Evolutionary conservation across 2,888 invertebrate species (phyloP).

Genomic region (Athrips mouffetella): DNA sequence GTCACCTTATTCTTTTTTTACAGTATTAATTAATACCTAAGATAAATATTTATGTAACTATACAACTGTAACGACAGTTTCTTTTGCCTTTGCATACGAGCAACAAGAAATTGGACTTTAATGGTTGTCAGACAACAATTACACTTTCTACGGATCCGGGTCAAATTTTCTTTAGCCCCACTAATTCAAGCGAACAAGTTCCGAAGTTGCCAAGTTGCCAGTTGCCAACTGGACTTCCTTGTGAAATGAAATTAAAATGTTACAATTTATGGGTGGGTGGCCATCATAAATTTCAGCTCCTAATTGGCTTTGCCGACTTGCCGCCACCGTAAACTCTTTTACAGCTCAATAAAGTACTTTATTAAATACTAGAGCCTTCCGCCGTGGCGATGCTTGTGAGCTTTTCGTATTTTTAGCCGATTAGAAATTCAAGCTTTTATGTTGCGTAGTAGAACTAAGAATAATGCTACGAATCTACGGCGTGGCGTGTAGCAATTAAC

Average conservation of each 20-base stretch:
- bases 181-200: conserved; percentile 29
- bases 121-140: background rate
- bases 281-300: conserved; percentile 64
- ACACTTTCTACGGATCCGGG: background rate
- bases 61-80: no score
- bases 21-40: no score
- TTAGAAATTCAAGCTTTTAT: background rate
- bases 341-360: conserved; percentile 61
- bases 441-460: background rate
- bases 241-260: conserved; percentile 70
- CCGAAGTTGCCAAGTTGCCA: conserved; percentile 30
- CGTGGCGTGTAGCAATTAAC: background rate
- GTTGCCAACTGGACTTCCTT: conserved; percentile 38
- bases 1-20: no score
- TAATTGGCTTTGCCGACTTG: conserved; percentile 67
- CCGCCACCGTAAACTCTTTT: conserved; percentile 65
- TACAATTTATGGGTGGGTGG: conserved; percentile 63
- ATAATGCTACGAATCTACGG: background rate
- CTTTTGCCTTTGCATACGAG: no score
- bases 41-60: no score
- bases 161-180: conserved; percentile 11
- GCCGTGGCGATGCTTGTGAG: conserved; percentile 22
- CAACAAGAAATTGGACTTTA: no score
- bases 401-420: background rate
- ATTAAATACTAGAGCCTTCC: conserved; percentile 45